These are phyloP conservation scores for Lepisosteus oculatus DNA, from an alignment of 2,113 vertebrate species.

Conservation along the genomic window DNA sequence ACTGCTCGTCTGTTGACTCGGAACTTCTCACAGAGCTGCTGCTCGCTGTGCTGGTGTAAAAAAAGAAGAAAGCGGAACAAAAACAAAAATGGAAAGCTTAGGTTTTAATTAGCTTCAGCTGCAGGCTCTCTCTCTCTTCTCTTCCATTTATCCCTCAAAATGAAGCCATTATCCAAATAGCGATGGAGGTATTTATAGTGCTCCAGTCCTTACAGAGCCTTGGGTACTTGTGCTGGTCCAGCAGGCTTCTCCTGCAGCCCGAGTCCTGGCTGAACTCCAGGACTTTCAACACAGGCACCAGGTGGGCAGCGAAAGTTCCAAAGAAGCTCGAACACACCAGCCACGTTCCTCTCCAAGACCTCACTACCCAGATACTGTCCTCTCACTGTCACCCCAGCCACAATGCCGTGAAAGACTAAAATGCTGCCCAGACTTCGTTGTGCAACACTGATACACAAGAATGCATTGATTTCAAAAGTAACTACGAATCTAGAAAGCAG, in stretches of 20 bases:
- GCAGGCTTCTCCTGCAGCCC: constrained; percentile 27
- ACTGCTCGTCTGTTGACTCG: constrained; percentile 58
- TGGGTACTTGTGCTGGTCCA: constrained; percentile 61
- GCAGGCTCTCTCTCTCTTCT: constrained; percentile 69
- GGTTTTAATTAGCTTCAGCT: constrained; percentile 79
- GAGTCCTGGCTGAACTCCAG: constrained; percentile 65
- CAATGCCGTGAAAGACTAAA: too few relatives aligned
- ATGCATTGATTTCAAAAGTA: too few relatives aligned
- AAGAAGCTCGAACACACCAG: constrained; percentile 2
- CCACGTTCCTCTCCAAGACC: constrained; percentile 16
- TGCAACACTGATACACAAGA: too few relatives aligned
- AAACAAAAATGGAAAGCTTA: constrained; percentile 57
- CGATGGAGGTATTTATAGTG: constrained; percentile 80
- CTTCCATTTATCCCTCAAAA: constrained; percentile 73
- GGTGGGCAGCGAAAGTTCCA: constrained; percentile 49
- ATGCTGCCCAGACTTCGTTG: too few relatives aligned
- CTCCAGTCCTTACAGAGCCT: constrained; percentile 73
- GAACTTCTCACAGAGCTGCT: constrained; percentile 70
- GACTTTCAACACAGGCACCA: constrained; percentile 57
- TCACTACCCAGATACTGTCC: not conserved
- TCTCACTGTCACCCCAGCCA: not conserved
- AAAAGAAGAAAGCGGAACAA: not conserved
- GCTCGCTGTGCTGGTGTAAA: constrained; percentile 26
- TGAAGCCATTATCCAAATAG: constrained; percentile 80
- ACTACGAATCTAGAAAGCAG: too few relatives aligned